Evolutionary conservation across 2,888 invertebrate species (phyloP), one percentile per base, ranked within the genome.

Genomic region (Cyclophora punctaria): DNA sequence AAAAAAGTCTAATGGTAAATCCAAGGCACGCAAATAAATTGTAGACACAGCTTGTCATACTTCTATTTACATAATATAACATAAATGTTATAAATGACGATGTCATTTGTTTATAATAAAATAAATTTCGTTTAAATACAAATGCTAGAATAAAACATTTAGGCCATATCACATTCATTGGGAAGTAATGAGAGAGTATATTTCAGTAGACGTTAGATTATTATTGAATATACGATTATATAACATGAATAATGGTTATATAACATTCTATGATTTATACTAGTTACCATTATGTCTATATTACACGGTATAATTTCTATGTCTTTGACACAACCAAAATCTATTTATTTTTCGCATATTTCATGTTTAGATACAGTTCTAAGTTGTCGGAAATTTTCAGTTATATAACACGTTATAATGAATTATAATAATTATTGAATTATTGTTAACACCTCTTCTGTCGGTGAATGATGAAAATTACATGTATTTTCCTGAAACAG

Each of bases 401-500:
- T 48, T 20, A 50, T 42, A 49, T 34, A 33, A 45, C 45, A 46
- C 7, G 7, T 46, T 49, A 54, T 47, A 56, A 46, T 43, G 43
- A 50, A 51, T 51, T 51, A 46, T 52, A 48, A 37, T 37, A 42
- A 53, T 44, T 51, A 44, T 50, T 48, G 20, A 37, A 53, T 54
- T 48, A 48, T 49, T 50, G 52, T 53, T 49, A 60, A 58, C 59
- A 63, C 66, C 71, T 69, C 66, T 63, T 61, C 66, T 67, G 67
- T 66, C 66, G 72, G 69, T 64, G 71, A 71, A 69, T 60, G 70
- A 50, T 50, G 54, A 52, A 49, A 65, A 65, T 83, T 83, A 85
- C 82, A 83, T 78, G 63, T 84, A 85, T 76, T 83, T 85, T 84
- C 83, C 84, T 85, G 84, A 59, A 83, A 83, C 57, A 48, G 55